phyloP scores from a whole-genome alignment of 2,113 vertebrate species.

The Coptodon rendalli region DNA sequence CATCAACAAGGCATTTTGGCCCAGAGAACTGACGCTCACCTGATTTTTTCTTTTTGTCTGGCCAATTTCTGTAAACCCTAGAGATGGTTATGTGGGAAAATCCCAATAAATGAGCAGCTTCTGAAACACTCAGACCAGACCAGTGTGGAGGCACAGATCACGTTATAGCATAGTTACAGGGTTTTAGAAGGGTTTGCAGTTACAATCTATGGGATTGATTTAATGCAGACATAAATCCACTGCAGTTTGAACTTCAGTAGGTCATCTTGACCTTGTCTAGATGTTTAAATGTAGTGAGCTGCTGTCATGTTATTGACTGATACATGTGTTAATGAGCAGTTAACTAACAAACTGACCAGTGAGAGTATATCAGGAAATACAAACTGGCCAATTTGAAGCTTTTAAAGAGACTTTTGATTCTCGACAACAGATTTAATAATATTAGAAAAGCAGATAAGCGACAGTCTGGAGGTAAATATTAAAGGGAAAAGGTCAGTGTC shows the following conservation, averaged over 20 bases:
- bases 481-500: background rate
- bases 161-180: background rate
- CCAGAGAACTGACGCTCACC: background rate
- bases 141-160: background rate
- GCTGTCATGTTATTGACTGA: background rate
- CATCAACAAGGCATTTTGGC: background rate
- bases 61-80: background rate
- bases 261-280: background rate
- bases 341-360: background rate
- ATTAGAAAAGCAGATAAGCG: background rate
- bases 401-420: background rate
- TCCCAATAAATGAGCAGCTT: background rate
- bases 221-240: background rate
- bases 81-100: background rate
- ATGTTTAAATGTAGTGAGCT: background rate
- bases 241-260: background rate
- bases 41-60: background rate
- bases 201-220: background rate
- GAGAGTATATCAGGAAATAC: background rate
- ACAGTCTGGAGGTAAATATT: background rate
- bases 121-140: background rate
- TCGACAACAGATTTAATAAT: background rate
- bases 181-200: background rate
- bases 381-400: background rate
- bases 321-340: background rate